phyloP scores from a whole-genome alignment of 2,113 vertebrate genomes.

The Scopus umbretta region DNA sequence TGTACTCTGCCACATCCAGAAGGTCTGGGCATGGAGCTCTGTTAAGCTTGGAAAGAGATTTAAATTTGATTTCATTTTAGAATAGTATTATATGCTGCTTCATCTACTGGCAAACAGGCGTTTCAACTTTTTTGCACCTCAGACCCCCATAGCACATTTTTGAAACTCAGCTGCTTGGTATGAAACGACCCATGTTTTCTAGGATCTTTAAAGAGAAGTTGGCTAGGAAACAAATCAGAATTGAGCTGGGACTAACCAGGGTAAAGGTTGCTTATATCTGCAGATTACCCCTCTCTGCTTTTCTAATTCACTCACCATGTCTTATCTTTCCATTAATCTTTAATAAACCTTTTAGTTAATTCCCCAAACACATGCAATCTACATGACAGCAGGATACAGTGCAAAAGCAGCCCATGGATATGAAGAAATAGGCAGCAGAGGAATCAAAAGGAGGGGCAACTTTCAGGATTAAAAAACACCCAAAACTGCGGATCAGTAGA shows the following conservation, averaged over 20 bases:
- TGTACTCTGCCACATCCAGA: background rate
- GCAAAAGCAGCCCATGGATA: background rate
- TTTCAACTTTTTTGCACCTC: background rate
- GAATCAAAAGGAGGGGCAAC: slow-evolving; percentile 44
- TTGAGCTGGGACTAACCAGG: slow-evolving; percentile 25
- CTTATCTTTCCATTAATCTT: slow-evolving; percentile 68
- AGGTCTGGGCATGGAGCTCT: background rate
- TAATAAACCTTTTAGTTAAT: slow-evolving; percentile 64
- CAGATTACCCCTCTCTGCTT: slow-evolving; percentile 62
- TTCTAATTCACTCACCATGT: slow-evolving; percentile 52
- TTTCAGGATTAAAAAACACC: slow-evolving; percentile 11
- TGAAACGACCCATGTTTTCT: background rate
- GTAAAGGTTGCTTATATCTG: slow-evolving; percentile 43
- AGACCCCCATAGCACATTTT: background rate
- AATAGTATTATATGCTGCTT: background rate
- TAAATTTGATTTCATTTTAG: background rate
- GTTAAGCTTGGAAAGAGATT: background rate
- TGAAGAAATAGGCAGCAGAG: background rate
- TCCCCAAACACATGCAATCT: slow-evolving; percentile 43
- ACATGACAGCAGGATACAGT: slow-evolving; percentile 57
- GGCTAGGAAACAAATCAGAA: slow-evolving; percentile 14
- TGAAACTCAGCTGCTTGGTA: background rate
- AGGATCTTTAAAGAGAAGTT: background rate
- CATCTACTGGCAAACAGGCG: background rate
- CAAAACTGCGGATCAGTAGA: background rate